A percentile compares a stretch with the other conserved stretches of the same genome.
Conservation (phyloP, 2,113 vertebrate genomes). For the Callopanchax toddi region DNA sequence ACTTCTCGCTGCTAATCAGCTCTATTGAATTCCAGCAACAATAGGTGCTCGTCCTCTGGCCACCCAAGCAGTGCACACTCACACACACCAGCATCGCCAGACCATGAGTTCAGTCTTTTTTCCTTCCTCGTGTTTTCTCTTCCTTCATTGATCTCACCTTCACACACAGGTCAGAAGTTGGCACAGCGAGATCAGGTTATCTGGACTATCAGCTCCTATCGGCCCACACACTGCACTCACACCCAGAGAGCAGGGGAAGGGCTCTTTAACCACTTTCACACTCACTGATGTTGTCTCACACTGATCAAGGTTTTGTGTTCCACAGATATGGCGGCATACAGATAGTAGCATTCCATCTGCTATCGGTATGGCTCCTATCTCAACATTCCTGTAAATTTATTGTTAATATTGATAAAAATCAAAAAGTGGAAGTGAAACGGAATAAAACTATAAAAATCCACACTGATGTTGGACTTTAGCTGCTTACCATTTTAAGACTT, state of each 20-base stretch:
- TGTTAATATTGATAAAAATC: too few species aligned
- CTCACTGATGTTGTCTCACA: neutral
- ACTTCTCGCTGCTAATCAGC: conserved; percentile 75
- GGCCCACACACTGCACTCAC: conserved; percentile 48
- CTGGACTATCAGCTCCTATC: conserved; percentile 58
- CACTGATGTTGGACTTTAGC: too few species aligned
- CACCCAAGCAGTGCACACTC: conserved; percentile 77
- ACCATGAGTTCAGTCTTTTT: conserved; percentile 69
- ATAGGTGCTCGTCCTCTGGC: conserved; percentile 77
- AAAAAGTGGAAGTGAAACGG: too few species aligned
- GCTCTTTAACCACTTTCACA: conserved; percentile 9
- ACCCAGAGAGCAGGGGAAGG: conserved; percentile 6
- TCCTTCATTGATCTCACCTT: conserved; percentile 63
- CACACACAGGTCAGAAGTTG: conserved; percentile 69
- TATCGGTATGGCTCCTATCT: neutral
- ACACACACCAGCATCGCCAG: conserved; percentile 58
- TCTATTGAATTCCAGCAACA: conserved; percentile 81
- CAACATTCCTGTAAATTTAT: neutral
- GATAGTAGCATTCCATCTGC: neutral
- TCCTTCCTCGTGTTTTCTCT: conserved; percentile 60
- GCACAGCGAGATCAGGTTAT: conserved; percentile 49
- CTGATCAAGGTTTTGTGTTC: neutral
- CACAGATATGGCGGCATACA: neutral
- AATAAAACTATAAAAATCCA: too few species aligned
- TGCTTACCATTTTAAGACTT: too few species aligned